These are phyloP conservation scores for Esox lucius DNA, from an alignment of 2,797 vertebrate genomes.

Conservation along the genomic window DNA sequence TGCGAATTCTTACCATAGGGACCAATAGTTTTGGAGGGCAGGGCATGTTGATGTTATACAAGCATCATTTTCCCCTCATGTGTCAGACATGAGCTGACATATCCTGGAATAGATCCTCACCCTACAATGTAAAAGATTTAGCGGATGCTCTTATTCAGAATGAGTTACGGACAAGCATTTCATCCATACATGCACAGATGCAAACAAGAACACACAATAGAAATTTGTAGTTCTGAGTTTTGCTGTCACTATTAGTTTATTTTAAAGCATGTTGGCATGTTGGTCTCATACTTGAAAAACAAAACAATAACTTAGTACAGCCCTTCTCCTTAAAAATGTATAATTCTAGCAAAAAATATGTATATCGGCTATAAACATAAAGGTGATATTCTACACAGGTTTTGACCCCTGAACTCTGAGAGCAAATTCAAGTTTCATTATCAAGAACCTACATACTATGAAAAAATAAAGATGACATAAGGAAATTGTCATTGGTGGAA, in stretches of 20 bases:
- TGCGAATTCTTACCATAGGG: too few relatives aligned
- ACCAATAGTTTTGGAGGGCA: too few relatives aligned
- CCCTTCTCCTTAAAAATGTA: neutral
- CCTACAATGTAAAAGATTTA: too few relatives aligned
- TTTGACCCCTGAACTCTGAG: neutral
- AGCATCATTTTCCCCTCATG: too few relatives aligned
- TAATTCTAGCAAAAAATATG: neutral
- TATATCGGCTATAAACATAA: neutral
- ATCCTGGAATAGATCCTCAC: too few relatives aligned
- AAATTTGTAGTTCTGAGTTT: neutral
- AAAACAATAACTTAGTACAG: neutral
- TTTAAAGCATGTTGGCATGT: neutral
- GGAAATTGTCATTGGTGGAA: neutral
- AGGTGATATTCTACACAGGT: neutral
- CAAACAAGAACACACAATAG: conserved; percentile 3
- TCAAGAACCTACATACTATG: neutral
- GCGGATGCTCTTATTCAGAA: too few relatives aligned
- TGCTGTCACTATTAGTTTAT: conserved; percentile 23
- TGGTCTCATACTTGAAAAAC: neutral
- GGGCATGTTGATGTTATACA: too few relatives aligned
- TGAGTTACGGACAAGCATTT: too few relatives aligned
- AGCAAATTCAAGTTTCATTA: neutral
- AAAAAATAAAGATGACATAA: neutral
- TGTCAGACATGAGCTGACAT: too few relatives aligned
- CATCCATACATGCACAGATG: neutral